phyloP scores from a whole-genome alignment of 2,888 invertebrate genomes.

The Archaeoteleia sp. region DNA sequence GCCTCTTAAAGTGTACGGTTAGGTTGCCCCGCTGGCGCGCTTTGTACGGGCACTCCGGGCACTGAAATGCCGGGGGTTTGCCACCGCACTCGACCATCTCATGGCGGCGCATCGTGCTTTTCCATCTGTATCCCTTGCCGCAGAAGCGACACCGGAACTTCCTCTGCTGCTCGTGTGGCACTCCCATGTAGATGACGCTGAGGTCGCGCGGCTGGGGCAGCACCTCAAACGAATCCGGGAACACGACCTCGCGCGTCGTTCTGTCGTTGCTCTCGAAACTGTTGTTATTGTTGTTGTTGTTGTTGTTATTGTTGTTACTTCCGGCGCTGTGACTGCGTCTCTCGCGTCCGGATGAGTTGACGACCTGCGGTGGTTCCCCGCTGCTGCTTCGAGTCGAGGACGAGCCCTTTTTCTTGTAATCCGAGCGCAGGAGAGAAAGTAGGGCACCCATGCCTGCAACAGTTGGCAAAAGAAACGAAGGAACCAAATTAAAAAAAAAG shows the following conservation, averaged over 20 bases:
- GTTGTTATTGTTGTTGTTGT: conserved; percentile 56
- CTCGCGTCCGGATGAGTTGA: conserved; percentile 47
- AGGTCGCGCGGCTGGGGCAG: conserved; percentile 72
- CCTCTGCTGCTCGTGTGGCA: conserved; percentile 77
- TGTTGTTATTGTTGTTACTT: conserved; percentile 58
- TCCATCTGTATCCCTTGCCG: conserved; percentile 91
- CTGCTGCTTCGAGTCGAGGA: conserved; percentile 43
- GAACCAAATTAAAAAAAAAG: conserved; percentile 56
- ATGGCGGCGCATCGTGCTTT: conserved; percentile 87
- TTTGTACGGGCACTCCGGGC: conserved; percentile 85
- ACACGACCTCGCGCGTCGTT: conserved; percentile 68
- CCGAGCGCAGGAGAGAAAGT: conserved; percentile 69
- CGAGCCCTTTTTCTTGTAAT: conserved; percentile 61
- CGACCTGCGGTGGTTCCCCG: conserved; percentile 37
- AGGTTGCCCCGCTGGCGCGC: conserved; percentile 89
- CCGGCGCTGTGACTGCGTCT: conserved; percentile 51
- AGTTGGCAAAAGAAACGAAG: conserved; percentile 63
- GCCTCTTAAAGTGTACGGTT: conserved; percentile 87
- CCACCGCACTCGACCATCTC: conserved; percentile 90
- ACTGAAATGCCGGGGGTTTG: conserved; percentile 88
- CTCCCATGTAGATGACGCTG: conserved; percentile 75
- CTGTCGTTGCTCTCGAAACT: conserved; percentile 52
- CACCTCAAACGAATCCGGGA: conserved; percentile 73
- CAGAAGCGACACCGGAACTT: conserved; percentile 89
- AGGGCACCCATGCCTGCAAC: conserved; percentile 73